Evolutionary conservation across 2,113 vertebrate species (phyloP).

Genomic region (Scopus umbretta): DNA sequence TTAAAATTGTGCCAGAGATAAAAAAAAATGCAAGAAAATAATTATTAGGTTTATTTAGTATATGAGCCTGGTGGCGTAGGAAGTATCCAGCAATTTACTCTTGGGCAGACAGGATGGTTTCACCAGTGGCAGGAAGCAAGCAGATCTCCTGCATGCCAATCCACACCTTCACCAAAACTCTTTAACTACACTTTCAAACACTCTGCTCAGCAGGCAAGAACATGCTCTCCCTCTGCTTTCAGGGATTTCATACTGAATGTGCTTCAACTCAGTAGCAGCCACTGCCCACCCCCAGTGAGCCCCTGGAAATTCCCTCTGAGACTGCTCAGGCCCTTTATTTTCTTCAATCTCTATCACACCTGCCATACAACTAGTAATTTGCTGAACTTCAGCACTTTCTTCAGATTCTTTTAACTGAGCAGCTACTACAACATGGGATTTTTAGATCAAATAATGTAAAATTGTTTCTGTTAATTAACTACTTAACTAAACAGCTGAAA

Average conservation of each 20-base stretch:
- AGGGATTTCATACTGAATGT: not conserved
- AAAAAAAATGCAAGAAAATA: not conserved
- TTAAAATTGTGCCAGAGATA: not conserved
- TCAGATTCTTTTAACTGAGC: not conserved
- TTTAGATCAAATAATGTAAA: not conserved
- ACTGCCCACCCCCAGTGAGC: not conserved
- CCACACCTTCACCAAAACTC: not conserved
- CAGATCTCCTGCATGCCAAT: not conserved
- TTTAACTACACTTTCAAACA: not conserved
- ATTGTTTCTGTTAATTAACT: not conserved
- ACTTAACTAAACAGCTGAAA: not conserved
- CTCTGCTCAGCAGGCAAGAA: not conserved
- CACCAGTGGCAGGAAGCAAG: not conserved
- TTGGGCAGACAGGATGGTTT: not conserved
- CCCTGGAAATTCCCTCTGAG: not conserved
- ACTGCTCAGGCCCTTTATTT: not conserved
- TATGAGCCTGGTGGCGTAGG: not conserved
- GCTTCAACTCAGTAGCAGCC: not conserved
- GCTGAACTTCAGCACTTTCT: not conserved
- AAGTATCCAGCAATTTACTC: not conserved
- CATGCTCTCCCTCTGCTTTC: not conserved
- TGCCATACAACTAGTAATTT: not conserved
- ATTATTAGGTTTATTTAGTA: not conserved
- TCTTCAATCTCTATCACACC: not conserved
- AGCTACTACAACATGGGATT: not conserved